These are phyloP conservation scores for Meloidogyne hapla DNA, from an alignment of 1,140 invertebrate genomes.

Conservation along the genomic window DNA sequence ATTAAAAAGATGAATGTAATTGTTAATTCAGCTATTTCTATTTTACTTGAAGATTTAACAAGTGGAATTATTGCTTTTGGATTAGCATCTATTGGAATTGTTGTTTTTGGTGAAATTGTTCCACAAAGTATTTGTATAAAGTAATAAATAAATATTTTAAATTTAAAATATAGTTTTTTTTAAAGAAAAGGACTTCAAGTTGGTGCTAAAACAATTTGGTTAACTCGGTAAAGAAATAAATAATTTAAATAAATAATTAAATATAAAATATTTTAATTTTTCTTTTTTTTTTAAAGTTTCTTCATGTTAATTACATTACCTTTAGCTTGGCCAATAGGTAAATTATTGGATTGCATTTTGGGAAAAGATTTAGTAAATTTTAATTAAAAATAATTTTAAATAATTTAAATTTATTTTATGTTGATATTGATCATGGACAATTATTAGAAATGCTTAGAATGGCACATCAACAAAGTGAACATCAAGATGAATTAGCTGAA, in stretches of 20 bases:
- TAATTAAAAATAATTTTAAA: not conserved
- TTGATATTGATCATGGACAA: conserved; percentile 88
- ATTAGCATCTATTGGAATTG: conserved; percentile 67
- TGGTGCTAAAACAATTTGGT: conserved; percentile 86
- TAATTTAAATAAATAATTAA: not conserved
- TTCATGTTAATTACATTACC: conserved; percentile 93
- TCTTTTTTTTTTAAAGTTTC: conserved; percentile 65
- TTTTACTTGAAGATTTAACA: conserved; percentile 65
- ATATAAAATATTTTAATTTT: too few species aligned
- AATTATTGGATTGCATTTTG: conserved; percentile 81
- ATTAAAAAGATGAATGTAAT: conserved; percentile 57
- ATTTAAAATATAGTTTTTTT: not conserved
- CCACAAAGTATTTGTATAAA: conserved; percentile 68
- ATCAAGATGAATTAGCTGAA: conserved; percentile 62
- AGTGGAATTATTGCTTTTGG: conserved; percentile 66
- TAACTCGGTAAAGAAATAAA: conserved; percentile 73
- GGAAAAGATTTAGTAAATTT: conserved; percentile 84
- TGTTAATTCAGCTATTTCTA: conserved; percentile 67
- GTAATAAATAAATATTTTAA: conserved; percentile 31
- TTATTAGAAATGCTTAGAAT: conserved; percentile 90
- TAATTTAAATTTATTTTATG: conserved; percentile 68
- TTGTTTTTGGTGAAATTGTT: conserved; percentile 69
- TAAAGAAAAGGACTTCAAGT: conserved; percentile 84
- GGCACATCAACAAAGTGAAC: conserved; percentile 36
- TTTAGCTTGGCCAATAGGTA: conserved; percentile 84